Percentiles rank a stretch among this genome's conserved stretches.
Conservation (phyloP, 2,797 vertebrate species). For the Sitta carolinensis region DNA sequence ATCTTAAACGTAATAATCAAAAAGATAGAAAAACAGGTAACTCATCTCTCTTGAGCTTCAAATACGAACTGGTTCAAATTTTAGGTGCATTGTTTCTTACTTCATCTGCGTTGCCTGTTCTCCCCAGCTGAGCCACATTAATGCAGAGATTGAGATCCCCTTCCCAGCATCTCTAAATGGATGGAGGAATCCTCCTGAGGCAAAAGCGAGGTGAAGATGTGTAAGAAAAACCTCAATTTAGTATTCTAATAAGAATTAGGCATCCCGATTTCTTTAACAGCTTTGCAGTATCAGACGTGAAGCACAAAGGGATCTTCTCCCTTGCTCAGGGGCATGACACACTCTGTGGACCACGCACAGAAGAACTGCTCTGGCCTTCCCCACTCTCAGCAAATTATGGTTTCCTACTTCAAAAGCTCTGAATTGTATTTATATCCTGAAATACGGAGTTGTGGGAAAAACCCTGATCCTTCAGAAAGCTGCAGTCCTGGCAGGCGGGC, state of each 20-base stretch:
- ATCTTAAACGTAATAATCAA: background rate
- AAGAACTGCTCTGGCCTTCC: background rate
- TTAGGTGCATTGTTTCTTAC: background rate
- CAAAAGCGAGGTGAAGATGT: background rate
- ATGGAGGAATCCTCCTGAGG: slow-evolving; percentile 10
- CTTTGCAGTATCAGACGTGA: background rate
- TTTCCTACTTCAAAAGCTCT: background rate
- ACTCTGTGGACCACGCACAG: background rate
- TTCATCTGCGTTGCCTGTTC: background rate
- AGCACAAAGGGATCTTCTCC: slow-evolving; percentile 12
- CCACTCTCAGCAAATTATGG: background rate
- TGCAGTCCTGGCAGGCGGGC: background rate
- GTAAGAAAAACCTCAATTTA: slow-evolving; percentile 6
- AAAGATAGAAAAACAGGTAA: background rate
- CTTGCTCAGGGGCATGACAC: background rate
- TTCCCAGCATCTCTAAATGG: background rate
- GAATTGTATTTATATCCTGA: background rate
- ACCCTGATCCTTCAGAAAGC: background rate
- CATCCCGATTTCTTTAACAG: background rate
- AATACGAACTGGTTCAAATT: background rate
- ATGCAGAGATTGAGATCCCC: background rate
- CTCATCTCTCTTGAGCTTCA: background rate
- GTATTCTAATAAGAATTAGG: slow-evolving; percentile 7
- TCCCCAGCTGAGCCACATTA: background rate
- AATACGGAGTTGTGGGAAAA: background rate